Evolutionary conservation across 1,140 invertebrate genomes (phyloP), one percentile per base, ranked within the genome.

Genomic region (Oscheius sp.): DNA sequence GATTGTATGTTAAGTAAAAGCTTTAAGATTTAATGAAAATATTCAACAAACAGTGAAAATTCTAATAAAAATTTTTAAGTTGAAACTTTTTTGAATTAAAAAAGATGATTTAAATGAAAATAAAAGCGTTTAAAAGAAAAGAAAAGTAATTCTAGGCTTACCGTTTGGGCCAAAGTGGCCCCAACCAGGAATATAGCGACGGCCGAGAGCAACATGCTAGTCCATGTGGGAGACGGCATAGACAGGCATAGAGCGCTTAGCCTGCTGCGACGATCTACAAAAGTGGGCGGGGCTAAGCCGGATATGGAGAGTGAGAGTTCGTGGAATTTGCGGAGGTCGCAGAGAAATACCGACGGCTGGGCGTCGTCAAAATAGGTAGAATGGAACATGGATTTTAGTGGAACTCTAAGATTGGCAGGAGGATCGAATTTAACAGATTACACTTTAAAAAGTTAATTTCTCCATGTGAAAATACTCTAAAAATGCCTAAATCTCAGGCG

Each of bases 221-320:
- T 55, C 49, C 49, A 55, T 55, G 49, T 55, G 49, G 49, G 49
- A 55, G 49, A 55, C 49, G 49, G 49, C 49, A 55, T 55, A 26
- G 23, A 55, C 49, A 55, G 49, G 49, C 49, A 55, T 55, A 55
- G 49, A 55, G 49, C 49, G 49, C 49, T 55, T 55, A 55, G 49
- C 49, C 15, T 15, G 49, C 49, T 55, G 49, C 49, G 49, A 55
- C 49, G 49, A 55, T 55, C 49, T 55, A 55, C 49, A 55, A 26
- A 55, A 55, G 7, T 15, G 49, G 49, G 49, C 49, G 49, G 49
- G 4, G 49, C 49, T 23, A 20, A 55, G 49, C 49, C 49, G 49
- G 49, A 55, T 55, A 55, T 55, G 49, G 28, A 55, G 4, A 26
- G 15, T 4, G 7, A 55, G 49, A 13, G 49, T 55, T 55, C 49